Base-by-base conservation (phyloP, 2,888 invertebrate genomes). In the Agrilus mali region DNA sequence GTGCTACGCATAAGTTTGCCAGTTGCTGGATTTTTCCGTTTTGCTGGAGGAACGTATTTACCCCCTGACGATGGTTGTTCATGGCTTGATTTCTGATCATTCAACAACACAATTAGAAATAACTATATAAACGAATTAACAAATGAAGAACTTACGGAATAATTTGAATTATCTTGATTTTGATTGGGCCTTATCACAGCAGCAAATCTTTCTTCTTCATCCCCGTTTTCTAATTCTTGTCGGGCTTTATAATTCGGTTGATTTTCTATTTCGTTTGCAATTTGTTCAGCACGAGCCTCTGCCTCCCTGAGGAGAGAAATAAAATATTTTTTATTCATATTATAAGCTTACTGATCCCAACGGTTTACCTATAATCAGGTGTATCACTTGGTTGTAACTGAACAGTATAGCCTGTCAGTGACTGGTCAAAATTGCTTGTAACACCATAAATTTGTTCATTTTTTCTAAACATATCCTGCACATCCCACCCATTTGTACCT, bases 381-480 rank as follows among this genome's bases (percentile, higher is more conserved):
- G 89, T 84, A 60, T 95, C 89, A 55, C 80, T 82, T 58, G 82
- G 79, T 61, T 89, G 84, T 57, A 96, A 70, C 50, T 80, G 85
- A 55, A 90, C 78, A 50, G 96, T 96, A 62, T 97, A 97, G 33
- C 90, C 89, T n/a, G 82, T 75, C 54, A 97, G 68, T 48, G 86
- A 83, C 58, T 92, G 87, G 62, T 93, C 92, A 65, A 88, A 97
- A 3, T 90, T 90, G 53, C 93, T 87, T 58, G 83, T 83, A 8
- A 96, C 90, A 42, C 95, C 93, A 67, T 94, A 95, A 52, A 86
- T 78, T 61, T 80, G 78, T 64, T 90, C 89, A 69, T 96, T 96
- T 64, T 84, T 88, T 51, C 83, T 77, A 69, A 97, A 97, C 96
- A 97, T 97, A 55, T 96, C 95, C 65, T 86, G 82, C 2, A 86